Evolutionary conservation across 2,113 vertebrate genomes (phyloP).

Genomic region (Ctenomys sociabilis): DNA sequence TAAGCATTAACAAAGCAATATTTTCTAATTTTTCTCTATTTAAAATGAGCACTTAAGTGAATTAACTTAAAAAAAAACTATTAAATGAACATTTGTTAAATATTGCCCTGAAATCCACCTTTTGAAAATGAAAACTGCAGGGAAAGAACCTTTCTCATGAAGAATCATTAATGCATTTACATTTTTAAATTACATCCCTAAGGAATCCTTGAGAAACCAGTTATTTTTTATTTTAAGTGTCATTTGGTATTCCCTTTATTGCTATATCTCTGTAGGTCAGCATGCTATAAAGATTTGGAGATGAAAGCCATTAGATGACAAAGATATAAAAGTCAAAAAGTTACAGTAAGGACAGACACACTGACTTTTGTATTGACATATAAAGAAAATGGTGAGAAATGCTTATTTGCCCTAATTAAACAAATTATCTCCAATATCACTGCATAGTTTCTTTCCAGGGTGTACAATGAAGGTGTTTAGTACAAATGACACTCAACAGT

Average conservation of each 20-base stretch:
- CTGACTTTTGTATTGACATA: background rate
- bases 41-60: background rate
- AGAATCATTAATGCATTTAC: slow-evolving; percentile 65
- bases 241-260: slow-evolving; percentile 73
- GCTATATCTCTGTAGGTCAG: slow-evolving; percentile 49
- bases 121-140: background rate
- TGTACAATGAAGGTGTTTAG: background rate
- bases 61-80: background rate
- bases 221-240: slow-evolving; percentile 70
- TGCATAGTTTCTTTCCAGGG: background rate
- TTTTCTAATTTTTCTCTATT: background rate
- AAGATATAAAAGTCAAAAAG: slow-evolving; percentile 59
- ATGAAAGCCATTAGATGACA: slow-evolving; percentile 48
- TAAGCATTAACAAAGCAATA: background rate
- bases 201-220: slow-evolving; percentile 17
- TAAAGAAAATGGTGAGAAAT: background rate
- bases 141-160: slow-evolving; percentile 20
- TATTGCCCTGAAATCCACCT: slow-evolving; percentile 41
- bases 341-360: slow-evolving; percentile 29
- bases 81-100: slow-evolving; percentile 66
- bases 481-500: background rate
- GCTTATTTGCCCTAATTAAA: background rate
- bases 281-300: slow-evolving; percentile 44
- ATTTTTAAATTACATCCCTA: slow-evolving; percentile 52
- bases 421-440: background rate